phyloP scores from a whole-genome alignment of 2,113 vertebrate genomes.

The Amazona guildingii region DNA sequence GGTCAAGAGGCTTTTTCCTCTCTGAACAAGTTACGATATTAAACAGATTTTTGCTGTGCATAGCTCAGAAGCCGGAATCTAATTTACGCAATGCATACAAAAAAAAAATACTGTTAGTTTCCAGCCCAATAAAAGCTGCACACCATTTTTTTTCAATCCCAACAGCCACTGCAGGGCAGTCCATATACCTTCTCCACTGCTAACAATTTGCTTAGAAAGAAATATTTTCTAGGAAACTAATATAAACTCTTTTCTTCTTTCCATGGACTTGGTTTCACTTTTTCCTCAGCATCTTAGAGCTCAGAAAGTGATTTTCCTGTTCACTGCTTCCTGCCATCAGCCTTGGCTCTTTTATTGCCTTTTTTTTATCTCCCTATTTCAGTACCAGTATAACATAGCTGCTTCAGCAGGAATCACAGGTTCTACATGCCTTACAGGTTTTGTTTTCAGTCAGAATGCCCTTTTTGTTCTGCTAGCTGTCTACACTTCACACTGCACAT shows the following conservation, averaged over 20 bases:
- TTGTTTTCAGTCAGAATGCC: not conserved
- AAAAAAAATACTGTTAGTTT: not conserved
- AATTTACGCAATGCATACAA: not conserved
- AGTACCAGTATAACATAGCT: not conserved
- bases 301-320: conserved; percentile 25
- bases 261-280: not conserved
- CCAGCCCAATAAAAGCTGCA: not conserved
- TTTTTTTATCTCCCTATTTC: not conserved
- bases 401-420: not conserved
- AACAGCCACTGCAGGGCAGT: not conserved
- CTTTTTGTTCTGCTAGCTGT: not conserved
- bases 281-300: not conserved
- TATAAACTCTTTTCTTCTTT: not conserved
- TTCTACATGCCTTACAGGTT: not conserved
- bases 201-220: not conserved
- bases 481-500: not conserved
- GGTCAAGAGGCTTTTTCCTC: not conserved
- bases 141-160: not conserved
- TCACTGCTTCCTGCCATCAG: not conserved
- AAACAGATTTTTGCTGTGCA: not conserved
- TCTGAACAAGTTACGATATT: not conserved
- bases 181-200: not conserved
- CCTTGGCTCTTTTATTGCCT: not conserved
- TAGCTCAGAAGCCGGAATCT: not conserved
- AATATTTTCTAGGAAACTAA: not conserved